Conservation (phyloP, 2,888 invertebrate species). For the Sarcophaga subvicina region DNA sequence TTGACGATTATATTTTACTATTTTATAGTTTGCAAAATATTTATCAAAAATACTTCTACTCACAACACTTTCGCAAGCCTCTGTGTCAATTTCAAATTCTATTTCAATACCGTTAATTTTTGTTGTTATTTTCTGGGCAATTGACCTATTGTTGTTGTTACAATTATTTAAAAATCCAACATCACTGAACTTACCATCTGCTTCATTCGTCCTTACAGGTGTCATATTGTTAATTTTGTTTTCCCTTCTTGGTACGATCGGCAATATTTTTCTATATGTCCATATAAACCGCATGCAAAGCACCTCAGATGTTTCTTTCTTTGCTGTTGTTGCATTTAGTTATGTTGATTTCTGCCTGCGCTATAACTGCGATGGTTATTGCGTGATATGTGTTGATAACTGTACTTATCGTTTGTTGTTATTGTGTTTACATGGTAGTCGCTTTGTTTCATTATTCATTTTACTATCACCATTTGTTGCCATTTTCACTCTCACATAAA, state of each 20-base stretch:
- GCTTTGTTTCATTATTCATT: neutral
- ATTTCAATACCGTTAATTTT: no score
- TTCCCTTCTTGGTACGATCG: neutral
- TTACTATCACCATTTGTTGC: neutral
- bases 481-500: no score
- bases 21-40: constrained; percentile 24
- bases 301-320: constrained; percentile 25
- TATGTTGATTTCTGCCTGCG: neutral
- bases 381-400: neutral
- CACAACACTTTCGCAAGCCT: constrained; percentile 20
- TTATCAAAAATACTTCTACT: constrained; percentile 1
- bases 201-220: neutral
- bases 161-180: constrained; percentile 26
- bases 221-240: constrained; percentile 22
- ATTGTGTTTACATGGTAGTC: no score
- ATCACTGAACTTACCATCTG: constrained; percentile 12
- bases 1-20: constrained; percentile 20
- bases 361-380: constrained; percentile 24
- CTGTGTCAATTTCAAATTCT: constrained; percentile 6
- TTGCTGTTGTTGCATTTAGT: constrained; percentile 10
- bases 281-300: constrained; percentile 18
- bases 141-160: constrained; percentile 9
- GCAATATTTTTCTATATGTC: constrained; percentile 6
- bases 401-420: neutral
- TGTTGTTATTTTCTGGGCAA: neutral